Evolutionary conservation across 2,113 vertebrate species (phyloP), one percentile per base, ranked within the genome.

Genomic region (Eubucco bourcierii): DNA sequence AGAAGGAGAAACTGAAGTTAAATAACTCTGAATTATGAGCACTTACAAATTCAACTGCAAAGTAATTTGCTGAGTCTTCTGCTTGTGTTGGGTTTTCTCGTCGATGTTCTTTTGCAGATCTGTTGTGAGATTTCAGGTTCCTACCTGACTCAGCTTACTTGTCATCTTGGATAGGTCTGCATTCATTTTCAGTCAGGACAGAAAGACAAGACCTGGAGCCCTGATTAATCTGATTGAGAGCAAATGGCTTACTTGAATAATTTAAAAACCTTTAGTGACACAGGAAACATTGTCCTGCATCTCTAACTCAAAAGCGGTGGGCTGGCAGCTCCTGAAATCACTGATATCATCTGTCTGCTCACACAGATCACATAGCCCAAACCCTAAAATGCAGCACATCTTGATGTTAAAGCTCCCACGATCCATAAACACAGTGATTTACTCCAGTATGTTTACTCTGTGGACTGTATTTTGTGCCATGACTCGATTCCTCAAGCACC

Each of bases 1-100:
- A 67, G 87, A 94, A 92, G 73, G 56, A 95, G 82, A 90, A 61
- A 81, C 29, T 63, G 47, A 27, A 58, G 71, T 87, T 90, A 90
- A 93, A 60, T 14, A 71, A 37, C 39, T 46, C 24, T 37, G 53
- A 58, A 31, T 37, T 20, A 10, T 6, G 20, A 46, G 15, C 47
- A 19, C 47, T 73, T 37, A 52, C 47, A 91, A 60, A 34, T 4
- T 10, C 4, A 39, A 7, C 56, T 74, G 46, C 52, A 15, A 81
- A 13, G 1, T 41, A 29, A n/a, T 60, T 58, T 47, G 41, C 23
- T 87, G 46, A 28, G 47, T 71, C 25, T 70, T 25, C 64, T 34
- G 4, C 47, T 64, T 60, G 31, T 0, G 0, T 12, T 64, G 23
- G 0, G 5, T 70, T 84, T 89, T 76, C 50, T 79, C 14, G 8